Percentiles rank a stretch among this genome's conserved stretches.
These are phyloP conservation scores for Nipponia nippon DNA, from an alignment of 2,113 vertebrate species.

Conservation along the genomic window DNA sequence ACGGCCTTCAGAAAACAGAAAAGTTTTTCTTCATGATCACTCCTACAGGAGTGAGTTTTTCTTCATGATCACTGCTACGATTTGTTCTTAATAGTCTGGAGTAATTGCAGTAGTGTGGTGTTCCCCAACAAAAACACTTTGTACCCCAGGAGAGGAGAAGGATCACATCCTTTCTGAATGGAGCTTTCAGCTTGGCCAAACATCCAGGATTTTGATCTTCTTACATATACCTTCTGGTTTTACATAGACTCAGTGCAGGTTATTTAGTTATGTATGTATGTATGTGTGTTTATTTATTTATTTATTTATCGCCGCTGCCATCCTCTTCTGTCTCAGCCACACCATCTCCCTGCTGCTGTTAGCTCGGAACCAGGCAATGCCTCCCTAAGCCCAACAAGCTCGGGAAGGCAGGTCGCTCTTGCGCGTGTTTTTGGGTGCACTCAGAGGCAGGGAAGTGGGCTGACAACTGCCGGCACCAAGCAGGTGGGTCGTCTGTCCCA, in stretches of 20 bases:
- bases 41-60: accelerated
- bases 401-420: accelerated
- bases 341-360: accelerated
- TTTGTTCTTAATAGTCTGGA: accelerated
- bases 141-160: background rate
- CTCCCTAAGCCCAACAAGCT: accelerated
- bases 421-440: accelerated
- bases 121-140: accelerated
- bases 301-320: background rate
- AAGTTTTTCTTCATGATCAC: background rate
- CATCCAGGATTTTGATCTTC: background rate
- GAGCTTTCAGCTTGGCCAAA: background rate
- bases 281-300: no score
- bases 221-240: accelerated
- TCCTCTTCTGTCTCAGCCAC: background rate
- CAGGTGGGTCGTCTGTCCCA: background rate
- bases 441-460: background rate
- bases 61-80: accelerated
- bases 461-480: accelerated
- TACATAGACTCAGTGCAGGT: accelerated
- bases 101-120: background rate
- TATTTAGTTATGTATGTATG: background rate
- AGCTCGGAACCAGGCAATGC: accelerated
- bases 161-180: accelerated
- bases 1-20: background rate